Evolutionary conservation across 35 echinoderm and acorn worm species (phyloP).

Genomic region (Eucidaris tribuloides): DNA sequence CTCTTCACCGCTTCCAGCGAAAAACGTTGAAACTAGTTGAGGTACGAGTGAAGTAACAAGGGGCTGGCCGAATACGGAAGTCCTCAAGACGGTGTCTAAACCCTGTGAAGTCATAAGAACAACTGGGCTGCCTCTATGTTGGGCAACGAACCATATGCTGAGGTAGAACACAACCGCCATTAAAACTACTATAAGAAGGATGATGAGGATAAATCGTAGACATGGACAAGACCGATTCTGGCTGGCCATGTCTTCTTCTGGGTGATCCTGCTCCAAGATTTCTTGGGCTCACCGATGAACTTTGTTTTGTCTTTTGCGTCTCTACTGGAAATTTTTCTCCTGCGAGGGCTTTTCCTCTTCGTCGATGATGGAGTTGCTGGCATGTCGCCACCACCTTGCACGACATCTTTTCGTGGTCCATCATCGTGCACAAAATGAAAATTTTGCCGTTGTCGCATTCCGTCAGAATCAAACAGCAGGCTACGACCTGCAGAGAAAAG

Average conservation of each 20-base stretch:
- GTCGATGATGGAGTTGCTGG: background rate
- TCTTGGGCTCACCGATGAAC: constrained; percentile 18
- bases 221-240: background rate
- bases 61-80: constrained; percentile 8
- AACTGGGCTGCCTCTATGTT: constrained; percentile 1
- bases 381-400: background rate
- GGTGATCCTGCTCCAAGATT: constrained; percentile 59
- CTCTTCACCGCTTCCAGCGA: background rate
- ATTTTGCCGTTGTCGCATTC: background rate
- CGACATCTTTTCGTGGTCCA: background rate
- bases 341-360: constrained; percentile 9
- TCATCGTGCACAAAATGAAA: background rate
- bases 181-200: background rate
- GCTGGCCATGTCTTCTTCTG: constrained; percentile 13
- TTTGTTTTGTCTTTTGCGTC: background rate
- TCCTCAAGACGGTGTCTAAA: background rate
- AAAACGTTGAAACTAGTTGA: background rate
- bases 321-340: constrained; percentile 8
- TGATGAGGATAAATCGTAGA: background rate
- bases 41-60: background rate
- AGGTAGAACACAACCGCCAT: constrained; percentile 7
- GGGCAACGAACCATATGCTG: constrained; percentile 8
- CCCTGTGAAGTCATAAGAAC: background rate
- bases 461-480: background rate
- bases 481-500: constrained; percentile 29